Evolutionary conservation across 2,888 invertebrate species (phyloP).

Genomic region (Troides helena): DNA sequence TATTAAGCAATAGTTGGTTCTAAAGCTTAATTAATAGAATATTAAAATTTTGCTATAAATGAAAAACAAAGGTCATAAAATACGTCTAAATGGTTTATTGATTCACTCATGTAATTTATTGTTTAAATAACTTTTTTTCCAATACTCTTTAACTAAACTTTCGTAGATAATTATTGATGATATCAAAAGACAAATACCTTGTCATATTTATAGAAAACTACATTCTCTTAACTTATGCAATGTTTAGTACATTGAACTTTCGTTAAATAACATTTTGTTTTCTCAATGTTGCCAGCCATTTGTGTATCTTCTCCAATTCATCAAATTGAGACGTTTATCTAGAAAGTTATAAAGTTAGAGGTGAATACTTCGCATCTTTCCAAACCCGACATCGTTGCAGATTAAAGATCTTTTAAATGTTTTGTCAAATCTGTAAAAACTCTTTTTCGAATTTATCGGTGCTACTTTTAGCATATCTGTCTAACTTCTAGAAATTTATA

Average conservation of each 20-base stretch:
- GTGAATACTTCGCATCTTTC: not conserved
- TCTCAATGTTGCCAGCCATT: not conserved
- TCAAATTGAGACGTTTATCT: constrained; percentile 4
- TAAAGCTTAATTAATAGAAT: no score
- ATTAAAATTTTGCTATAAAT: no score
- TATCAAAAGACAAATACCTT: no score
- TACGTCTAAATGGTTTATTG: no score
- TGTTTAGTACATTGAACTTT: not conserved
- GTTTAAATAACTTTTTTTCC: no score
- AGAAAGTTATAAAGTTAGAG: not conserved
- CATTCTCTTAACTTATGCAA: no score
- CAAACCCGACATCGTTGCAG: not conserved
- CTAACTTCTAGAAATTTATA: not conserved
- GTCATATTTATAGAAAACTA: no score
- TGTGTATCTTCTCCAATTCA: constrained; percentile 1
- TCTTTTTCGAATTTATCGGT: not conserved
- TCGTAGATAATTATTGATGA: no score
- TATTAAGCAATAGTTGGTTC: no score
- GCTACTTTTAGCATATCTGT: not conserved
- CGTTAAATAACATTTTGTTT: not conserved
- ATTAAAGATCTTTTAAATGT: constrained; percentile 2
- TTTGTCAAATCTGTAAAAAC: not conserved
- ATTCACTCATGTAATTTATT: no score
- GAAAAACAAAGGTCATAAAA: no score
- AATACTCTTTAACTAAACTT: no score